A percentile compares a stretch with the other conserved stretches of the same genome.
phyloP scores from a whole-genome alignment of 2,113 vertebrate genomes.

The Chaetorhynchus papuensis region DNA sequence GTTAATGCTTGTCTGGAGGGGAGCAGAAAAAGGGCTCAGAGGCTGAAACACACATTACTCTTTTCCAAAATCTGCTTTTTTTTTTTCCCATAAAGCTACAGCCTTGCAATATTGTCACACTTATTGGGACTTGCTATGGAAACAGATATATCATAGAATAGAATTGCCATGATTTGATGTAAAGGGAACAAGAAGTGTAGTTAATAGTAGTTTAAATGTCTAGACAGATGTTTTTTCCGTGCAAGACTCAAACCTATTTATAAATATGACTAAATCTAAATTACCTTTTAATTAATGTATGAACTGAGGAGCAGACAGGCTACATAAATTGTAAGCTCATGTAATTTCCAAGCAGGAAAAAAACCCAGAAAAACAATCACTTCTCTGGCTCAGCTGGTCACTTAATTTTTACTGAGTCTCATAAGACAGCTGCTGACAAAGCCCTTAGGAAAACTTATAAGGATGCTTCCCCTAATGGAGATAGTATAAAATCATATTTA shows the following conservation, averaged over 20 bases:
- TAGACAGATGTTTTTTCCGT: neutral
- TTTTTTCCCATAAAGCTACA: neutral
- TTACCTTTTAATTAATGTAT: neutral
- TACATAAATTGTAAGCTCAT: neutral
- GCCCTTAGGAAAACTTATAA: neutral
- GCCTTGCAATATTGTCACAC: neutral
- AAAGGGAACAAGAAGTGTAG: neutral
- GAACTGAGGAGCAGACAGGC: neutral
- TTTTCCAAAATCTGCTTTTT: neutral
- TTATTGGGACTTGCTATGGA: neutral
- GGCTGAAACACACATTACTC: neutral
- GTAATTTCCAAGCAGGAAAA: neutral
- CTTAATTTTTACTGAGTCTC: neutral
- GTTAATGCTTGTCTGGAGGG: conserved; percentile 89
- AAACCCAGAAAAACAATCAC: neutral
- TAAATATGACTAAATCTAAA: neutral
- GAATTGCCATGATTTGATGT: neutral
- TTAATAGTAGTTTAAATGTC: neutral
- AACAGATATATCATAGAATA: neutral
- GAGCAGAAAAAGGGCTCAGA: neutral
- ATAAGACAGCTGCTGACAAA: neutral
- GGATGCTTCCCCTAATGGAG: neutral
- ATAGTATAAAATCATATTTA: neutral
- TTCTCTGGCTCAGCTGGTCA: neutral
- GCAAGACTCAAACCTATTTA: neutral